phyloP scores from a whole-genome alignment of 2,797 vertebrate species.

The Periparus ater region DNA sequence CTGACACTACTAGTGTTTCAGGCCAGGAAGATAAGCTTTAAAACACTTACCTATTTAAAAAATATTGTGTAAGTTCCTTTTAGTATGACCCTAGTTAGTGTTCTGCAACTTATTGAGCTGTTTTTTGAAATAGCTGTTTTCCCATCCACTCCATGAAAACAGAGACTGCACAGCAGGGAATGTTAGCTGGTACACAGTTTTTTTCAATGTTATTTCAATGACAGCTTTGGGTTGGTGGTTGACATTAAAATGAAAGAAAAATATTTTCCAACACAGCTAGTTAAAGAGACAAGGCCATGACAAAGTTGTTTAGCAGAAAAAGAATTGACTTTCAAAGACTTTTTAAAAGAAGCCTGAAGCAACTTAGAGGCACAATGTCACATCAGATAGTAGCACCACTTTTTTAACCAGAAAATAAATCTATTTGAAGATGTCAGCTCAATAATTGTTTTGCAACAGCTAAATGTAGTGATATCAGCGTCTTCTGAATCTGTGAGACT shows the following conservation, averaged over 20 bases:
- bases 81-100: not conserved
- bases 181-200: not conserved
- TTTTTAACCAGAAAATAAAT: constrained; percentile 23
- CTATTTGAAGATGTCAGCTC: not conserved
- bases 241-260: constrained; percentile 46
- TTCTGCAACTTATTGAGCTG: not conserved
- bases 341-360: not conserved
- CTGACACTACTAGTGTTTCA: not conserved
- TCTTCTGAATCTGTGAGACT: not conserved
- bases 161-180: not conserved
- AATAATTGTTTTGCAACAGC: constrained; percentile 4
- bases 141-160: not conserved
- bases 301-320: constrained; percentile 35
- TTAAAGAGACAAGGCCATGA: constrained; percentile 6
- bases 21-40: not conserved
- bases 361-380: not conserved
- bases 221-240: not conserved
- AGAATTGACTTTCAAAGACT: not conserved
- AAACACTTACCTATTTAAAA: not conserved
- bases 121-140: not conserved
- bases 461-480: not conserved
- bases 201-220: constrained; percentile 34
- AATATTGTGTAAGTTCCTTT: not conserved
- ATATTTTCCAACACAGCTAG: constrained; percentile 41
- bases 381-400: not conserved